Conservation (phyloP, 1,140 invertebrate species). For the Macrocentrus cingulum region DNA sequence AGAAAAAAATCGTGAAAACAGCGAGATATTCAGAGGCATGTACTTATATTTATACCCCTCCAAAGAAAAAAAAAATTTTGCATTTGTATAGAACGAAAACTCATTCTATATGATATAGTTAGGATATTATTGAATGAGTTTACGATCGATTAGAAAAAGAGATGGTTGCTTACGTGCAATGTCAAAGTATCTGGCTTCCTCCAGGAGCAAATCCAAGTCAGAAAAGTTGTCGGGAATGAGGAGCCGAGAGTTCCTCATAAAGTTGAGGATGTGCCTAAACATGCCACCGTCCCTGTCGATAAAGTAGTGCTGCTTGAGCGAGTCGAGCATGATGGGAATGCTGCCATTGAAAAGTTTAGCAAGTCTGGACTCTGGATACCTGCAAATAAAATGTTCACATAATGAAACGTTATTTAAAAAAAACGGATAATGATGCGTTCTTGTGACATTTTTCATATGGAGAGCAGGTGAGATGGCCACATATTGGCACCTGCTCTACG, state of each 20-base stretch:
- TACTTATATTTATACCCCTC: too few species aligned
- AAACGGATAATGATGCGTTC: not conserved
- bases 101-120: too few species aligned
- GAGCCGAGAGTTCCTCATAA: conserved; percentile 86
- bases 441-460: conserved; percentile 13
- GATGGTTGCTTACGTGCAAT: conserved; percentile 83
- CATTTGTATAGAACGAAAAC: too few species aligned
- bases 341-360: conserved; percentile 94
- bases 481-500: conserved; percentile 45
- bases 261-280: conserved; percentile 96
- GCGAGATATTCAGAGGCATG: too few species aligned
- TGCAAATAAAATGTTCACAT: conserved; percentile 51
- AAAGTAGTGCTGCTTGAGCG: conserved; percentile 97
- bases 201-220: conserved; percentile 86
- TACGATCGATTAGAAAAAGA: too few species aligned
- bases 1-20: too few species aligned
- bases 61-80: too few species aligned
- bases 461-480: conserved; percentile 42
- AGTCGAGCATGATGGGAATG: conserved; percentile 94
- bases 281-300: conserved; percentile 94
- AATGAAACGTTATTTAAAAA: conserved; percentile 1
- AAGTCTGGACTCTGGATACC: conserved; percentile 88
- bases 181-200: conserved; percentile 92
- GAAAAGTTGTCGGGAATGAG: conserved; percentile 85
- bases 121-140: too few species aligned